Evolutionary conservation across 1,140 invertebrate genomes (phyloP).

Genomic region (Cotesia typhae): DNA sequence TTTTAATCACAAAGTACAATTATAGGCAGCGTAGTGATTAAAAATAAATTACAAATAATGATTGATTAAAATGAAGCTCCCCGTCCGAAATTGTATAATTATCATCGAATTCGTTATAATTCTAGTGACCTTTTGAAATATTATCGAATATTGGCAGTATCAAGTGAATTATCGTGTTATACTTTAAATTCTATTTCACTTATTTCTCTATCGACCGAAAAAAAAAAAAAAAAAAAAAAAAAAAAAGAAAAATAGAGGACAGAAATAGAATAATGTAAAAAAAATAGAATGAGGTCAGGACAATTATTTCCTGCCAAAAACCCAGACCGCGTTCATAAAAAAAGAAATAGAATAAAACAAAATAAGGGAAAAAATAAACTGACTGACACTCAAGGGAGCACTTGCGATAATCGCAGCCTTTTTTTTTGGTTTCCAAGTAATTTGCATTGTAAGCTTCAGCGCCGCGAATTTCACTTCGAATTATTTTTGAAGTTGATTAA

Average conservation of each 20-base stretch:
- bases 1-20: too few relatives aligned
- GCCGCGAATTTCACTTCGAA: too few relatives aligned
- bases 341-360: not conserved
- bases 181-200: not conserved
- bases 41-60: too few relatives aligned
- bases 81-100: too few relatives aligned
- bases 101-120: too few relatives aligned
- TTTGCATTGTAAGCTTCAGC: not conserved
- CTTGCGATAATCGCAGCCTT: slow-evolving; percentile 10
- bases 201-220: not conserved
- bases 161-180: too few relatives aligned
- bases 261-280: slow-evolving; percentile 8
- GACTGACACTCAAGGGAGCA: slow-evolving; percentile 10
- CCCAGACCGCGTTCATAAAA: slow-evolving; percentile 1
- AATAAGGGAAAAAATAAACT: not conserved
- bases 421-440: not conserved
- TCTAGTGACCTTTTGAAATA: too few relatives aligned
- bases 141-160: too few relatives aligned
- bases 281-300: slow-evolving; percentile 18
- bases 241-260: slow-evolving; percentile 8
- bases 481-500: too few relatives aligned
- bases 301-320: slow-evolving; percentile 25
- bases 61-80: too few relatives aligned
- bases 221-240: not conserved
- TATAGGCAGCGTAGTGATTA: too few relatives aligned